These are phyloP conservation scores for Castor canadensis DNA, from an alignment of 2,113 vertebrate genomes.

Conservation along the genomic window DNA sequence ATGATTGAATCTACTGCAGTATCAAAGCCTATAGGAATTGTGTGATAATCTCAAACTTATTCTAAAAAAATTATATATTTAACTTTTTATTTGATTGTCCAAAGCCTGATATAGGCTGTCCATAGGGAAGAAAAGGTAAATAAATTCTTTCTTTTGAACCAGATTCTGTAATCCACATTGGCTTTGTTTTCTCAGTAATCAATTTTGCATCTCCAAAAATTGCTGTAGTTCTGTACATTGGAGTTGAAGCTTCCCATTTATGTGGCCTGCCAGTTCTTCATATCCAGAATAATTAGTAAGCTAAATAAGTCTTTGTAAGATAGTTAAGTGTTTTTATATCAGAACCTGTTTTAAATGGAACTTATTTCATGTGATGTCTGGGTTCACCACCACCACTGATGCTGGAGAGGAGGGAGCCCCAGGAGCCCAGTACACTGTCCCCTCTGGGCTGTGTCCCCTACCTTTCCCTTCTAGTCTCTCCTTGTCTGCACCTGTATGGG, in stretches of 20 bases:
- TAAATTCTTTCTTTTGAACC: not conserved
- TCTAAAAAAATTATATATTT: not conserved
- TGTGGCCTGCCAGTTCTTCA: not conserved
- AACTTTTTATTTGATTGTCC: not conserved
- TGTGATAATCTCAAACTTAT: not conserved
- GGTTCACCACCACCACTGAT: too few species aligned
- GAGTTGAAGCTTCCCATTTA: not conserved
- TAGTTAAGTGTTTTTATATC: not conserved
- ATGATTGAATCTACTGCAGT: not conserved
- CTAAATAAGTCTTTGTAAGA: not conserved
- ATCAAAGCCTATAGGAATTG: not conserved
- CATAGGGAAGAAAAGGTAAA: not conserved
- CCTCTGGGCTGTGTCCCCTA: not conserved
- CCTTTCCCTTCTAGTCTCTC: not conserved
- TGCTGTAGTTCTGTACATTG: not conserved
- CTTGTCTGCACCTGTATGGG: not conserved
- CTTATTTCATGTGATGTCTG: not conserved
- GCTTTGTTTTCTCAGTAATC: not conserved
- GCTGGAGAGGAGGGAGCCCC: too few species aligned
- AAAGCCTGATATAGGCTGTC: not conserved
- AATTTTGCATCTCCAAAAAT: not conserved
- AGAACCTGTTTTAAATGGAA: not conserved
- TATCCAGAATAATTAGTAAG: not conserved
- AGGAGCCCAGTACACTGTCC: too few species aligned
- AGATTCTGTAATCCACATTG: not conserved